Conservation (phyloP, 2,797 vertebrate species). For the Pachyuromys duprasi region DNA sequence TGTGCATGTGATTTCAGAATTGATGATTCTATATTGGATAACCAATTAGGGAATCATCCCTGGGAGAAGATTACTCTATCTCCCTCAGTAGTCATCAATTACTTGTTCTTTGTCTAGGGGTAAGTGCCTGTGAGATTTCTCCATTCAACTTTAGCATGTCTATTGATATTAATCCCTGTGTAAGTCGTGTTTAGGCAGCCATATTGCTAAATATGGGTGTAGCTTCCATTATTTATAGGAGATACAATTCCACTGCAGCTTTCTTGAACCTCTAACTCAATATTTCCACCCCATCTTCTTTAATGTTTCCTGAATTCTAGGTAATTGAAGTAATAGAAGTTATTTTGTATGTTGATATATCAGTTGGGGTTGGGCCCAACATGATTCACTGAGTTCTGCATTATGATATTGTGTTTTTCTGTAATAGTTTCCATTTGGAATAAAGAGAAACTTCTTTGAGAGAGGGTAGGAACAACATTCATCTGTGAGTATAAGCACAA, state of each 20-base stretch:
- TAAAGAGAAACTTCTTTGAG: background rate
- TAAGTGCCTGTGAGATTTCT: background rate
- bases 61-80: background rate
- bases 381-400: background rate
- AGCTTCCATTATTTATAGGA: background rate
- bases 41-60: background rate
- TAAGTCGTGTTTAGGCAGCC: background rate
- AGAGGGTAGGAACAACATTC: background rate
- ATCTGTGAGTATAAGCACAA: background rate
- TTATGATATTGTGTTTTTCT: background rate
- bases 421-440: background rate
- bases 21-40: background rate
- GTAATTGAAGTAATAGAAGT: no score
- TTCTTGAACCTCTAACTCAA: background rate
- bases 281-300: background rate
- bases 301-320: background rate
- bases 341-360: background rate
- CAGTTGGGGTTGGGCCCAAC: background rate
- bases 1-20: background rate
- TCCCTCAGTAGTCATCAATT: background rate
- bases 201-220: background rate
- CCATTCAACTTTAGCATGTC: background rate
- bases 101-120: background rate
- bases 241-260: background rate
- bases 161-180: background rate